Percentiles rank a stretch among this genome's conserved stretches.
Conservation (phyloP, 2,888 invertebrate genomes). For the Augiades crinisus region DNA sequence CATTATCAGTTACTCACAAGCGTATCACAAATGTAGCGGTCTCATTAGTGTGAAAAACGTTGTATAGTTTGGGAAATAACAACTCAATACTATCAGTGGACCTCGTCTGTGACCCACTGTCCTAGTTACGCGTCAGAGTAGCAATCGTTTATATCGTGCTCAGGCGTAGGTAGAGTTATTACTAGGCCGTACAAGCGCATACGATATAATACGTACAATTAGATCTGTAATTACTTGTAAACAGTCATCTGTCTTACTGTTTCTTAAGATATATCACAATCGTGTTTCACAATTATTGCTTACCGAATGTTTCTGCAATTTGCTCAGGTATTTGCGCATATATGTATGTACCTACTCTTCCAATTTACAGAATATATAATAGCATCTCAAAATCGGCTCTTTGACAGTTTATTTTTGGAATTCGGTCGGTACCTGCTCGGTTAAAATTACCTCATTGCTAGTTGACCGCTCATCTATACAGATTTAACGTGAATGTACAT, state of each 20-base stretch:
- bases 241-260: not conserved
- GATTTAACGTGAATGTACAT: not conserved
- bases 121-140: conserved; percentile 81
- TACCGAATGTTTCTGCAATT: too few relatives aligned
- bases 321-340: too few relatives aligned
- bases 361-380: too few relatives aligned
- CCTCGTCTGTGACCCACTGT: conserved; percentile 84
- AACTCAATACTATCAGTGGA: conserved; percentile 43
- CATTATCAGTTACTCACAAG: conserved; percentile 2
- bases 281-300: too few relatives aligned
- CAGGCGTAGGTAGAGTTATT: conserved; percentile 41
- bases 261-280: too few relatives aligned
- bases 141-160: conserved; percentile 58
- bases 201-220: conserved; percentile 15
- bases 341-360: too few relatives aligned
- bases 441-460: too few relatives aligned
- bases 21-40: conserved; percentile 3
- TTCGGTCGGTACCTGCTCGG: too few relatives aligned
- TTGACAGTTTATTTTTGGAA: too few relatives aligned
- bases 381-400: too few relatives aligned
- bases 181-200: conserved; percentile 38
- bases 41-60: conserved; percentile 35
- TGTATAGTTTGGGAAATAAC: conserved; percentile 61
- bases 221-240: not conserved
- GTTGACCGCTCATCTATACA: too few relatives aligned